Percentiles rank a stretch among this genome's conserved stretches.
Conservation (phyloP, 2,888 invertebrate genomes). For the Smittia aterrima region DNA sequence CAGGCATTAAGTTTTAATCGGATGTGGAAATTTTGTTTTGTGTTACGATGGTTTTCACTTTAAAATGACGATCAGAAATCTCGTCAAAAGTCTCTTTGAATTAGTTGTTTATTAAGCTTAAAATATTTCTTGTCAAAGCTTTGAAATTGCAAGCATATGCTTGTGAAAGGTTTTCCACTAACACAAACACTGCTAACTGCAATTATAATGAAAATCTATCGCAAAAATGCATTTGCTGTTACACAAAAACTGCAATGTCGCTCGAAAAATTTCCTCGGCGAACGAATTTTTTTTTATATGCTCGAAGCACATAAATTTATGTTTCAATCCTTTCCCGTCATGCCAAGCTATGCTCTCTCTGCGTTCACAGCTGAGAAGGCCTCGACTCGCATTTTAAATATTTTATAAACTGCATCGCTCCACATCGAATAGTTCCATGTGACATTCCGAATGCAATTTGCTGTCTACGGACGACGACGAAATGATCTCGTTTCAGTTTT, state of each 20-base stretch:
- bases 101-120: no score
- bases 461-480: background rate
- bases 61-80: no score
- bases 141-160: no score
- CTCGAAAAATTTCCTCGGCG: background rate
- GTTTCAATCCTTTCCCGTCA: background rate
- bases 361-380: background rate
- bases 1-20: no score
- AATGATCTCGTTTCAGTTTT: background rate
- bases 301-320: background rate
- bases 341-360: no score
- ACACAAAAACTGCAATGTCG: background rate
- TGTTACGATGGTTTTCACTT: no score
- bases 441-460: background rate
- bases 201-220: background rate
- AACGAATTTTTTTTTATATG: background rate
- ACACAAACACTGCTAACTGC: no score
- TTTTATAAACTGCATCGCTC: conserved; percentile 1
- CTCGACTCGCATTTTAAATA: background rate
- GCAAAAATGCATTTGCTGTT: background rate
- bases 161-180: no score
- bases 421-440: background rate
- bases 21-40: no score
- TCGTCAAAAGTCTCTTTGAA: no score
- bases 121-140: no score